phyloP scores from a whole-genome alignment of 2,888 invertebrate species.

The Magallana nippona region DNA sequence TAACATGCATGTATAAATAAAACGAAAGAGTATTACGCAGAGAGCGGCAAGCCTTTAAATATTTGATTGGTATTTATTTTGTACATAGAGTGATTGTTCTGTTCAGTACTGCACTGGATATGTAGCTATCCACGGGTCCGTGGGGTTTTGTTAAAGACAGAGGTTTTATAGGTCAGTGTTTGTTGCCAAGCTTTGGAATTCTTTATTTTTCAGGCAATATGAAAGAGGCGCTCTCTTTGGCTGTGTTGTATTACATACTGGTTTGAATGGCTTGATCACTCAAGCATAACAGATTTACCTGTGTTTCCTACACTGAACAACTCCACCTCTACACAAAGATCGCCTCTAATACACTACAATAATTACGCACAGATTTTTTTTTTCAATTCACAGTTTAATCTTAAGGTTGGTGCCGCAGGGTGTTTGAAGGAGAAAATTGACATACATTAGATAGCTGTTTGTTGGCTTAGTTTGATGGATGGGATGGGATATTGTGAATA shows the following conservation, averaged over 20 bases:
- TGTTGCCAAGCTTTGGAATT: slow-evolving; percentile 2
- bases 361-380: not conserved
- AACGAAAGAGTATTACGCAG: no score
- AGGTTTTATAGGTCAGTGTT: not conserved
- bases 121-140: not conserved
- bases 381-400: slow-evolving; percentile 14
- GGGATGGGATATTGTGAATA: slow-evolving; percentile 24
- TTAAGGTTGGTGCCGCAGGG: slow-evolving; percentile 25
- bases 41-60: not conserved
- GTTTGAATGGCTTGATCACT: slow-evolving; percentile 23
- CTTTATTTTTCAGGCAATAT: slow-evolving; percentile 21
- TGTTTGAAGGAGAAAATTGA: slow-evolving; percentile 17
- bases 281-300: slow-evolving; percentile 11
- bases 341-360: slow-evolving; percentile 17
- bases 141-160: not conserved
- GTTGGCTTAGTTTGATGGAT: slow-evolving; percentile 21
- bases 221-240: slow-evolving; percentile 1
- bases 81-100: not conserved
- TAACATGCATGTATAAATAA: not conserved
- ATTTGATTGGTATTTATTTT: not conserved
- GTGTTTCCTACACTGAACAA: not conserved
- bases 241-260: slow-evolving; percentile 32
- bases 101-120: not conserved
- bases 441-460: slow-evolving; percentile 24
- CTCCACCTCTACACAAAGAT: not conserved